phyloP scores from a whole-genome alignment of 2,113 vertebrate genomes.

The Python bivittatus region DNA sequence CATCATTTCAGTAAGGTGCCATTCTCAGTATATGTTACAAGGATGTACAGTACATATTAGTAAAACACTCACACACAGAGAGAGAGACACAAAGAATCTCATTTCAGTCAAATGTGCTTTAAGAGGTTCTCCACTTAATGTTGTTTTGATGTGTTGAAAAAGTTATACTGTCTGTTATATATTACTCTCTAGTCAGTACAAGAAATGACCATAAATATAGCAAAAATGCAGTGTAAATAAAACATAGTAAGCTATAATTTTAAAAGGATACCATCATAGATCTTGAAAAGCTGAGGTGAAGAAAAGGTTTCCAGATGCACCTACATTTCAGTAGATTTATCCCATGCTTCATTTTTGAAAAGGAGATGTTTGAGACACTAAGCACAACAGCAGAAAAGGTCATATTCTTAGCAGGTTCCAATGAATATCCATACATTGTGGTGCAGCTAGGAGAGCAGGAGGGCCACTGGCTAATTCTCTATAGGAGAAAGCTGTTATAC shows the following conservation, averaged over 20 bases:
- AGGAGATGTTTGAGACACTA: neutral
- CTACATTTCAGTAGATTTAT: neutral
- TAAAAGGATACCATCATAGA: neutral
- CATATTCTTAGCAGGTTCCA: neutral
- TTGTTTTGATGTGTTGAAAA: neutral
- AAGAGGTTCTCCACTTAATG: neutral
- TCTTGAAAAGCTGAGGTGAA: neutral
- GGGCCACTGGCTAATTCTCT: neutral
- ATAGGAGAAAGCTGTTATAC: neutral
- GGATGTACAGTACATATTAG: neutral
- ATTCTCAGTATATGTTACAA: neutral
- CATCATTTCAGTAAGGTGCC: neutral
- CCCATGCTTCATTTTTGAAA: neutral
- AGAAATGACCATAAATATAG: neutral
- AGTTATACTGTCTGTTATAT: neutral
- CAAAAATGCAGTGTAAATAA: neutral
- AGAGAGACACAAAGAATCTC: neutral
- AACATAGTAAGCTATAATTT: neutral
- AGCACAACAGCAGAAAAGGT: neutral
- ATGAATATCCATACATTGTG: neutral
- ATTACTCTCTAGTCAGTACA: neutral
- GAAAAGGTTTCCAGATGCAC: neutral
- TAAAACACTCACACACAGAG: neutral
- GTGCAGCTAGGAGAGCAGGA: neutral
- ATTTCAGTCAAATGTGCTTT: neutral